phyloP scores from a whole-genome alignment of 2,888 invertebrate species.

The Melieria picta region DNA sequence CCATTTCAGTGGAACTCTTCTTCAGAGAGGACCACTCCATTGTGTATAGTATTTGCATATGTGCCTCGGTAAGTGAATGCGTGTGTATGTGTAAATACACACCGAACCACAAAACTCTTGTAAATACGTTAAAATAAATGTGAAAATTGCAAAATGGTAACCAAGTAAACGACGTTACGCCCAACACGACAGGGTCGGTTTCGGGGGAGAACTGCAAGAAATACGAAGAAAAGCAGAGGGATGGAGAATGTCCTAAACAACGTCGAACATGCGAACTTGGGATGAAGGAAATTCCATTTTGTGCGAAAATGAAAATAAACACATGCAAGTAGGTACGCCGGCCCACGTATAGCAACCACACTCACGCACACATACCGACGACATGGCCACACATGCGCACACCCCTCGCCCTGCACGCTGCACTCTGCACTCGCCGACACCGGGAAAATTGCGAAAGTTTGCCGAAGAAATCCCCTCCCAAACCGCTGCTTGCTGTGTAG shows the following conservation, averaged over 20 bases:
- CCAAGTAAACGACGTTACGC: not conserved
- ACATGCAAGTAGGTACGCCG: not conserved
- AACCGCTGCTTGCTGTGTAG: not conserved
- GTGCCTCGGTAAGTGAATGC: not conserved
- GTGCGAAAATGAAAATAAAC: conserved; percentile 17
- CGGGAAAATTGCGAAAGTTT: conserved; percentile 60
- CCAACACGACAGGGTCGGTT: no score
- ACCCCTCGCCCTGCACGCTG: not conserved
- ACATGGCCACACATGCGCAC: conserved; percentile 10
- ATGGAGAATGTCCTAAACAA: no score
- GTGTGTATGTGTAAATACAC: conserved; percentile 1
- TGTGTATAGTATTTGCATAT: no score
- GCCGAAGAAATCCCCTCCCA: conserved; percentile 51
- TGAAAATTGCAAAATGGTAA: conserved; percentile 41
- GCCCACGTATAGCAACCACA: not conserved
- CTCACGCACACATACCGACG: conserved; percentile 34
- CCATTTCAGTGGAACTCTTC: no score
- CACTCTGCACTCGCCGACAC: conserved; percentile 44
- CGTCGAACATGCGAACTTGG: no score
- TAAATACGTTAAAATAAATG: conserved; percentile 57
- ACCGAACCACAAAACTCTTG: conserved; percentile 42
- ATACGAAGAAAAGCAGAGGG: no score
- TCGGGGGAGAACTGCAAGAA: no score
- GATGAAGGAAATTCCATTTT: conserved; percentile 21
- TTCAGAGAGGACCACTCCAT: no score